These are phyloP conservation scores for Mirounga angustirostris DNA, from an alignment of 2,113 vertebrate species.

Conservation along the genomic window DNA sequence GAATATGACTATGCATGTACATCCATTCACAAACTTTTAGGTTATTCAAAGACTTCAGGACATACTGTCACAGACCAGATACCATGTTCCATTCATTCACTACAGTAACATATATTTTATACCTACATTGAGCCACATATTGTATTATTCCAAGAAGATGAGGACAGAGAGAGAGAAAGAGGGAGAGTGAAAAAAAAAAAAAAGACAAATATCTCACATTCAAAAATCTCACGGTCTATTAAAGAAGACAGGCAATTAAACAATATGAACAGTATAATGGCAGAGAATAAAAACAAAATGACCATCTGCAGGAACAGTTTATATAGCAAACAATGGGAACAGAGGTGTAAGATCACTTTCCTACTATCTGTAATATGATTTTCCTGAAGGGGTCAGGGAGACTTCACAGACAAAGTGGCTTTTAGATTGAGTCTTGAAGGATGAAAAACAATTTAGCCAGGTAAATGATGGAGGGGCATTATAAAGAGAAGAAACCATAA, in stretches of 20 bases:
- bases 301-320: neutral
- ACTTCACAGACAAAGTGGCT: neutral
- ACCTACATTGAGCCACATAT: neutral
- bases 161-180: neutral
- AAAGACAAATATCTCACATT: neutral
- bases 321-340: neutral
- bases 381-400: neutral
- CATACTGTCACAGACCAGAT: neutral
- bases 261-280: neutral
- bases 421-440: neutral
- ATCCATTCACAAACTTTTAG: neutral
- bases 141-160: neutral
- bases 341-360: neutral
- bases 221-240: neutral
- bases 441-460: neutral
- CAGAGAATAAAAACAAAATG: neutral
- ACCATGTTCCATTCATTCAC: neutral
- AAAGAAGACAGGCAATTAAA: neutral
- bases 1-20: fast-evolving
- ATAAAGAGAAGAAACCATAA: neutral
- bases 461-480: neutral
- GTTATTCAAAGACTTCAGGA: neutral
- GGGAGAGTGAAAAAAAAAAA: neutral
- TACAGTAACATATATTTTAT: neutral
- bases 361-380: neutral